Percentiles rank a stretch among this genome's conserved stretches.
These are phyloP conservation scores for Sander lucioperca DNA, from an alignment of 2,113 vertebrate genomes.

Conservation along the genomic window DNA sequence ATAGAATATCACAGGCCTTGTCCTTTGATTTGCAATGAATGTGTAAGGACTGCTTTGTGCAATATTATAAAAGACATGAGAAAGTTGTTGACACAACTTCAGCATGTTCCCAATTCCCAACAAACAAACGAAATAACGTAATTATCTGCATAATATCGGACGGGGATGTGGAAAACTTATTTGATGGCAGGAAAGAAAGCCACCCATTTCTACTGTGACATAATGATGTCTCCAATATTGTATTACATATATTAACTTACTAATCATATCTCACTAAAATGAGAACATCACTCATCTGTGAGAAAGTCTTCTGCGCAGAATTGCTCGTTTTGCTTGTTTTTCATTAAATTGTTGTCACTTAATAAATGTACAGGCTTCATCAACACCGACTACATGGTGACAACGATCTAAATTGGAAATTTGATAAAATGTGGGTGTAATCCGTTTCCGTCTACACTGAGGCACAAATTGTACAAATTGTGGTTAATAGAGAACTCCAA, in stretches of 20 bases:
- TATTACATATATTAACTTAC: slow-evolving; percentile 31
- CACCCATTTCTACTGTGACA: background rate
- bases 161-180: background rate
- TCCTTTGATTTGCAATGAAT: background rate
- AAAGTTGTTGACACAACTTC: background rate
- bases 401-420: slow-evolving; percentile 18
- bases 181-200: slow-evolving; percentile 1
- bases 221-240: slow-evolving; percentile 20
- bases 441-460: background rate
- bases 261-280: slow-evolving; percentile 31
- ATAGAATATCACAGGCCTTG: background rate
- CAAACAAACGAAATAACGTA: background rate
- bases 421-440: slow-evolving; percentile 12
- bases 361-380: slow-evolving; percentile 35
- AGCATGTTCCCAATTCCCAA: background rate
- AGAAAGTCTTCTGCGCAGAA: background rate
- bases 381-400: background rate
- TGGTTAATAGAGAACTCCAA: slow-evolving; percentile 11
- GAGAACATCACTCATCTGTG: slow-evolving; percentile 38
- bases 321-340: slow-evolving; percentile 29
- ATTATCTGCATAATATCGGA: slow-evolving; percentile 8
- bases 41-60: background rate
- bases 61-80: background rate
- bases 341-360: slow-evolving; percentile 19
- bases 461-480: slow-evolving; percentile 3